A percentile compares a stretch with the other conserved stretches of the same genome.
phyloP scores from a whole-genome alignment of 2,113 vertebrate genomes.

The Grammomys dolichurus region DNA sequence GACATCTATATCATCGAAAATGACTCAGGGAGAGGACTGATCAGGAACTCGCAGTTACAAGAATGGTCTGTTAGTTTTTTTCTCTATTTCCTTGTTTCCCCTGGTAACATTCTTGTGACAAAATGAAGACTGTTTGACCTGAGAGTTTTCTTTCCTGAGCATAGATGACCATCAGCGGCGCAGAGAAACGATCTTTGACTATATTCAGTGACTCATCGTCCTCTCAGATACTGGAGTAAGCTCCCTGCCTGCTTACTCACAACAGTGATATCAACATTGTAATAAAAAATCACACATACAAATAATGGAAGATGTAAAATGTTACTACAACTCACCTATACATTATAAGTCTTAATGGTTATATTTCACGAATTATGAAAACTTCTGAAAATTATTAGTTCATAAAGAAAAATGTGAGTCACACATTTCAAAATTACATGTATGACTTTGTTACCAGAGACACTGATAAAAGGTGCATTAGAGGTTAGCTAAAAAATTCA shows the following conservation, averaged over 20 bases:
- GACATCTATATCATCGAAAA: not conserved
- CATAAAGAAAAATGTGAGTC: not conserved
- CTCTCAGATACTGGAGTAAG: not conserved
- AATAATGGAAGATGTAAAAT: not conserved
- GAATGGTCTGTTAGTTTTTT: not conserved
- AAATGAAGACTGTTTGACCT: not conserved
- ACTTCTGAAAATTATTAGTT: not conserved
- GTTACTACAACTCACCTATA: not conserved
- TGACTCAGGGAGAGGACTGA: not conserved
- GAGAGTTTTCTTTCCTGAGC: not conserved
- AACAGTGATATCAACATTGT: not conserved
- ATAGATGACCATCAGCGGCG: not conserved
- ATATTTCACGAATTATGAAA: not conserved
- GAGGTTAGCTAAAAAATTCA: slow-evolving; percentile 36
- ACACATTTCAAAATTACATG: not conserved
- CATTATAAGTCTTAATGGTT: not conserved
- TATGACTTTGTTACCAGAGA: not conserved
- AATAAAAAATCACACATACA: not conserved
- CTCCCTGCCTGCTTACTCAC: not conserved
- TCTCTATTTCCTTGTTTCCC: not conserved
- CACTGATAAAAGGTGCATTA: not conserved
- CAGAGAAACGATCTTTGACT: not conserved
- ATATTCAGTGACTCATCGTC: not conserved
- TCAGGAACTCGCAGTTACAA: not conserved
- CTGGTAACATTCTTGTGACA: not conserved